Evolutionary conservation across 2,113 vertebrate species (phyloP).

Genomic region (Gallinago undulata): DNA sequence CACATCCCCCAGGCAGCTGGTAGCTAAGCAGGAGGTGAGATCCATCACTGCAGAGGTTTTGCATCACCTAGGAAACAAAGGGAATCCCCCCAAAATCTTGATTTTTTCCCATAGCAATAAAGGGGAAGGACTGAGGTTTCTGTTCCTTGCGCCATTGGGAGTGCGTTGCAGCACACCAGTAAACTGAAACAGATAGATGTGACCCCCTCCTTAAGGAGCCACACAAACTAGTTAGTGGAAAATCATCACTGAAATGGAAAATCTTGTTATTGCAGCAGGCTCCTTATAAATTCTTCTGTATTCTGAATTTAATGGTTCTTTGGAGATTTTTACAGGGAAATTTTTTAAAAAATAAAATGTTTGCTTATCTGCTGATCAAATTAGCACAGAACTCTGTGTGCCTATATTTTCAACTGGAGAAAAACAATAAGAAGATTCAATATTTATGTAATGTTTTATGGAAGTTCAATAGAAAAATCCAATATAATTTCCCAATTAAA

Average conservation of each 20-base stretch:
- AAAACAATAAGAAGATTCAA: constrained; percentile 41
- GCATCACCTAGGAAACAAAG: neutral
- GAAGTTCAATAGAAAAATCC: constrained; percentile 56
- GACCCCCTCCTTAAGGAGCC: neutral
- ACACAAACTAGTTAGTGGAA: neutral
- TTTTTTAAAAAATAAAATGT: neutral
- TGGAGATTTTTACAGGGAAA: neutral
- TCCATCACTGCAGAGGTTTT: neutral
- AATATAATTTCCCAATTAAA: constrained; percentile 69
- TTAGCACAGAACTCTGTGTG: constrained; percentile 1
- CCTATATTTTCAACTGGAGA: neutral
- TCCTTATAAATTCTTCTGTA: neutral
- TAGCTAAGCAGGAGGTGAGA: neutral
- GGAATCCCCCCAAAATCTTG: neutral
- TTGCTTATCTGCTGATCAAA: constrained; percentile 32
- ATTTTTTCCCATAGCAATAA: neutral
- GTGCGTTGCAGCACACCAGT: accelerated
- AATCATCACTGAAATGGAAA: neutral
- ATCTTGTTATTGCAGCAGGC: neutral
- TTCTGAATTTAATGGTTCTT: neutral
- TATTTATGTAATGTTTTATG: constrained; percentile 58
- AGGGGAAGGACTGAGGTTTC: neutral
- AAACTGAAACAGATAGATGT: neutral
- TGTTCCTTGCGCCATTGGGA: accelerated
- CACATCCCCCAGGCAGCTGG: neutral